Evolutionary conservation across 2,888 invertebrate genomes (phyloP).

Genomic region (Neoascia interrupta): DNA sequence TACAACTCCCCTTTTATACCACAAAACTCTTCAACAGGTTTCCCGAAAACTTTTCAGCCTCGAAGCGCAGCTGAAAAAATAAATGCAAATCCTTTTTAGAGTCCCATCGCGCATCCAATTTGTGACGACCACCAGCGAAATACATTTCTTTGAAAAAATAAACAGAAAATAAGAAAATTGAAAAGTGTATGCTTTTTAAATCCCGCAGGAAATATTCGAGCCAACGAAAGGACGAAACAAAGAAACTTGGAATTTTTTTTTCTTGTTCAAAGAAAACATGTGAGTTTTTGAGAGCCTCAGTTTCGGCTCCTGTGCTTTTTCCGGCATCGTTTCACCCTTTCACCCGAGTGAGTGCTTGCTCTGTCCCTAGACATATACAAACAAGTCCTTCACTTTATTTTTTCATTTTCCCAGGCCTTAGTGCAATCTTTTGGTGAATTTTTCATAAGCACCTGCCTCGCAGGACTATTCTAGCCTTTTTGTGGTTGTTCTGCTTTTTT

Average conservation of each 20-base stretch:
- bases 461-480: conserved; percentile 16
- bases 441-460: conserved; percentile 46
- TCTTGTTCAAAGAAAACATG: conserved; percentile 34
- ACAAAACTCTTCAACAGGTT: no score
- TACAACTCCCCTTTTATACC: no score
- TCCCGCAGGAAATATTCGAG: conserved; percentile 36
- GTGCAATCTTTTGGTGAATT: conserved; percentile 29
- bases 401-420: background rate
- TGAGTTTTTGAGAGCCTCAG: no score
- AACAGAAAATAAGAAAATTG: no score
- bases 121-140: no score
- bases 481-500: conserved; percentile 16
- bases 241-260: conserved; percentile 6
- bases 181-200: background rate
- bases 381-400: conserved; percentile 18
- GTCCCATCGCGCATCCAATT: background rate
- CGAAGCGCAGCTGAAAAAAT: no score
- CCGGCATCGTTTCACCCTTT: background rate
- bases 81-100: background rate
- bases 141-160: no score
- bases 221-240: background rate
- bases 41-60: no score
- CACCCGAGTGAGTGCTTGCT: background rate
- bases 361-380: conserved; percentile 6
- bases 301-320: no score